phyloP scores from a whole-genome alignment of 2,797 vertebrate species.

The Eulemur rubriventer region DNA sequence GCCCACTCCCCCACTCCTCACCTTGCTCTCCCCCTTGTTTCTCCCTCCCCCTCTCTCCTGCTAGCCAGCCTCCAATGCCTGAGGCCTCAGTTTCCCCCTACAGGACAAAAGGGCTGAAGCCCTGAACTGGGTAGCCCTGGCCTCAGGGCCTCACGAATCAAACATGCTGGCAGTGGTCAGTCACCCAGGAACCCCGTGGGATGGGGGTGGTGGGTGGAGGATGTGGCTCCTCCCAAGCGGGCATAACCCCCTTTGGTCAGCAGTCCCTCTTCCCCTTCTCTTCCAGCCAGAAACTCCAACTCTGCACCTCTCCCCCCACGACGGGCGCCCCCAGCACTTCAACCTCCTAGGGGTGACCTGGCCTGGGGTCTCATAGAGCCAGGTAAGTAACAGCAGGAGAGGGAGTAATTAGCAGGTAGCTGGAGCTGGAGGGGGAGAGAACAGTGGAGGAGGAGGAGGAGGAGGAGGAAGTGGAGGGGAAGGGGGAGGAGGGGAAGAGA shows the following conservation, averaged over 20 bases:
- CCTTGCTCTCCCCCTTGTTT: neutral
- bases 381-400: neutral
- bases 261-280: neutral
- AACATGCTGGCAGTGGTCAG: neutral
- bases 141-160: neutral
- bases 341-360: neutral
- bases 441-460: neutral
- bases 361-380: neutral
- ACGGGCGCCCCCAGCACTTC: neutral
- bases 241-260: neutral
- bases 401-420: conserved; percentile 1
- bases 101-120: neutral
- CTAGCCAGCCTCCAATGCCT: neutral
- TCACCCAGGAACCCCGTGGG: neutral
- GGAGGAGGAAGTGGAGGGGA: conserved; percentile 1
- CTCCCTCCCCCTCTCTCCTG: neutral
- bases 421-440: neutral
- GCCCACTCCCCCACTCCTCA: neutral
- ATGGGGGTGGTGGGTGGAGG: neutral
- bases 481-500: neutral
- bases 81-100: neutral
- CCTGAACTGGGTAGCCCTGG: neutral
- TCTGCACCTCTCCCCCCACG: neutral
- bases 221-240: neutral
- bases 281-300: neutral